Conservation (phyloP, 2,888 invertebrate species). For the Hecatera dysodea region DNA sequence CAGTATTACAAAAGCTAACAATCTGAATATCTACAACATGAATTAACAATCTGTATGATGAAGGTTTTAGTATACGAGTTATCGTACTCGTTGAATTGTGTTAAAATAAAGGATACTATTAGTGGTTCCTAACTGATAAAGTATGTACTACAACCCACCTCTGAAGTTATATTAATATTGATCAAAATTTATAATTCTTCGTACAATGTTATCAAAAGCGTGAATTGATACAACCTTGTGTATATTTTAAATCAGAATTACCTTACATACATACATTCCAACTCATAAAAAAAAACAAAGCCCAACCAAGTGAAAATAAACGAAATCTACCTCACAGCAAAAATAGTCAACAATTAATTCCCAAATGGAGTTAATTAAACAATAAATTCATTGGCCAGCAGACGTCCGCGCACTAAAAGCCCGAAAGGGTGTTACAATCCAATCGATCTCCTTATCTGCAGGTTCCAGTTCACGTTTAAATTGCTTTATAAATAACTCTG, state of each 20-base stretch:
- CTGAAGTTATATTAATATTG: no score
- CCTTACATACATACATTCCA: not conserved
- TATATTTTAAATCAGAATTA: no score
- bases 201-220: not conserved
- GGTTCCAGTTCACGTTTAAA: conserved; percentile 85
- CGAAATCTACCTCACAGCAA: conserved; percentile 10
- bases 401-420: conserved; percentile 53
- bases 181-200: not conserved
- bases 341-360: conserved; percentile 53
- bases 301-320: no score
- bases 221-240: no score
- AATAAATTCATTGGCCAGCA: conserved; percentile 62
- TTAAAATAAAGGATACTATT: no score
- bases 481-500: conserved; percentile 89
- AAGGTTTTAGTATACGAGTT: not conserved
- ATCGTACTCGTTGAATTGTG: not conserved
- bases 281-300: not conserved
- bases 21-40: not conserved
- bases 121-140: no score
- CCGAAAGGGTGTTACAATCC: conserved; percentile 73
- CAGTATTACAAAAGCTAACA: not conserved
- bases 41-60: not conserved
- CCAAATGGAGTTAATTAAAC: conserved; percentile 61
- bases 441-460: conserved; percentile 81
- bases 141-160: no score